Evolutionary conservation across 2,888 invertebrate genomes (phyloP), one percentile per base, ranked within the genome.

Genomic region (Idaea dimidiata): DNA sequence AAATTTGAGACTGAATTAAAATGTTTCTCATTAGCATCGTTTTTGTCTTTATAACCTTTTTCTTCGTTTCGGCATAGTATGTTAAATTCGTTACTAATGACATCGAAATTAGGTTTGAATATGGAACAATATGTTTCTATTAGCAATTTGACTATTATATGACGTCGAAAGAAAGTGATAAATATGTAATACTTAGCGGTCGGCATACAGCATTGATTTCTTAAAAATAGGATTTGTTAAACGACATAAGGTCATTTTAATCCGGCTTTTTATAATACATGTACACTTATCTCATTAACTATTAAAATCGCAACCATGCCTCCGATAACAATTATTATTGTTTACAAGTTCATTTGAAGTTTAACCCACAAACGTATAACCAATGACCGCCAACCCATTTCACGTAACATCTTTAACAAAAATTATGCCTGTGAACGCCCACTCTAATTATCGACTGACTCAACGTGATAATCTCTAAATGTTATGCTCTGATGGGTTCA

Each of bases 371-470:
- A 43, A 43, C 43, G 83, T 86, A 86, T 87, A 84, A 87, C 87
- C 84, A 82, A 74, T 68, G 75, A 77, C 75, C 78, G 76, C 78
- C 77, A 75, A 80, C 79, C 84, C 80, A 86, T 87, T 84, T 77
- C 70, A 73, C 79, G 82, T 88, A 87, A 90, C 89, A 84, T 91
- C 90, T 91, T 88, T 89, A 82, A 88, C 88, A 87, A 84, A 86
- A 87, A 88, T 89, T 89, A 90, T 89, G 84, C 82, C 88, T 89
- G 81, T 78, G 86, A 78, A 89, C 91, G 91, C 91, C 91, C 89
- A 85, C 86, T 57, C 84, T 90, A 90, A 91, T 91, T 91, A 91
- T 89, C 87, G 81, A 77, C 81, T 79, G 71, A 72, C 75, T 84
- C 89, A 67, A 67, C 62, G 64, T 67, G 63, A 64, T 67, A 67